phyloP scores from a whole-genome alignment of 2,113 vertebrate species.

The Pogonocichla stellata region DNA sequence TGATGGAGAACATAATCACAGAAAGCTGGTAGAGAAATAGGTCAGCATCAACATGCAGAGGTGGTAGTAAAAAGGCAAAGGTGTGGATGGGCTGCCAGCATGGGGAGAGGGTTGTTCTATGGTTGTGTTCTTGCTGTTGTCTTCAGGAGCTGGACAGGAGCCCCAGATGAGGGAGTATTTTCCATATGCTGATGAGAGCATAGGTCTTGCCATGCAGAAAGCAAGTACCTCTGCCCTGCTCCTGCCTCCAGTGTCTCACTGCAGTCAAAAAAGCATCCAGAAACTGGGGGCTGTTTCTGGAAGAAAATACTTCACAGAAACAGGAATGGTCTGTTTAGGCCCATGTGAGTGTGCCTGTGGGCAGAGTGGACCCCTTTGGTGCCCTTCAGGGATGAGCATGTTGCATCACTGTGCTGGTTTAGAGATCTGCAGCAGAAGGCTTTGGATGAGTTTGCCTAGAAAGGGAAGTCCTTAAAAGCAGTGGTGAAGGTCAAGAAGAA shows the following conservation, averaged over 20 bases:
- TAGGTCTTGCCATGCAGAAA: neutral
- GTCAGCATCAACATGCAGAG: neutral
- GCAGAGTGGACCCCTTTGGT: neutral
- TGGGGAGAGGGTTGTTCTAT: neutral
- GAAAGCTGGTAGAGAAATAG: neutral
- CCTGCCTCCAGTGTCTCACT: neutral
- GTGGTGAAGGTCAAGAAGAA: neutral
- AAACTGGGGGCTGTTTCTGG: neutral
- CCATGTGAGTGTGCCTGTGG: neutral
- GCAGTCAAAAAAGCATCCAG: neutral
- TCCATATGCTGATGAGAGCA: rapidly evolving
- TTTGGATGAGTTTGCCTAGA: neutral
- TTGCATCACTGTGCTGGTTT: neutral
- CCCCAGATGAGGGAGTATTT: neutral
- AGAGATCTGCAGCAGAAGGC: neutral
- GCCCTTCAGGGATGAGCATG: neutral
- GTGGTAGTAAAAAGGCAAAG: neutral
- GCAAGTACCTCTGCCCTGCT: neutral
- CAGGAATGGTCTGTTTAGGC: neutral
- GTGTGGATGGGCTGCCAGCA: neutral
- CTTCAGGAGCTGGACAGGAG: neutral
- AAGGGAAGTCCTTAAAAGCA: neutral
- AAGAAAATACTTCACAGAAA: neutral
- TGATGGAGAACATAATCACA: neutral
- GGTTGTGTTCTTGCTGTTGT: neutral